Evolutionary conservation across 1,140 invertebrate species (phyloP).

Genomic region (Anadara kagoshimensis): DNA sequence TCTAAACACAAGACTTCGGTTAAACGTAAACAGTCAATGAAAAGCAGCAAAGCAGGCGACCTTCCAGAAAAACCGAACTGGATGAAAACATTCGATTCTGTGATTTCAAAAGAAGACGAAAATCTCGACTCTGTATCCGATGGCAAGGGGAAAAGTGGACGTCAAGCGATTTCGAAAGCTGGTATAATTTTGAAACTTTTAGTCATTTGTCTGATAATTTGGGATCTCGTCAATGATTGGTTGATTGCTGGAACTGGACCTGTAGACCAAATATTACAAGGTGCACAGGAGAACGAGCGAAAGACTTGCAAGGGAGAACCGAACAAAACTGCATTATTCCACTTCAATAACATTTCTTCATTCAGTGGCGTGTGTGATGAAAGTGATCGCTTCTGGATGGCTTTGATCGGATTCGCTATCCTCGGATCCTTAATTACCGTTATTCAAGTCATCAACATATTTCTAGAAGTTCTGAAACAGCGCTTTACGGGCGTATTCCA

Average conservation of each 20-base stretch:
- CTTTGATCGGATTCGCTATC: slow-evolving; percentile 25
- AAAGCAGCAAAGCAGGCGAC: too few species aligned
- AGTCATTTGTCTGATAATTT: slow-evolving; percentile 17
- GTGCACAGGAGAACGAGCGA: too few species aligned
- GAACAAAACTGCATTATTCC: too few species aligned
- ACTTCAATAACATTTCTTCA: not conserved
- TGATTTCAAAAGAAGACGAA: too few species aligned
- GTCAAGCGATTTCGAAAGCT: too few species aligned
- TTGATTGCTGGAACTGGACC: slow-evolving; percentile 8
- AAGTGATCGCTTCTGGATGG: slow-evolving; percentile 11
- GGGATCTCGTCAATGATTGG: slow-evolving; percentile 40
- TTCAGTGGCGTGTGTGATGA: slow-evolving; percentile 2
- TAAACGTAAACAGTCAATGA: too few species aligned
- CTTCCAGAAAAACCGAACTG: too few species aligned
- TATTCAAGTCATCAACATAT: slow-evolving; percentile 34
- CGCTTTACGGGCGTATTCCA: slow-evolving; percentile 16
- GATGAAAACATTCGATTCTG: too few species aligned
- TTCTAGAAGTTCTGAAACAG: slow-evolving; percentile 28
- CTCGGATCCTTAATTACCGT: slow-evolving; percentile 30
- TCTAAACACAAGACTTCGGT: too few species aligned
- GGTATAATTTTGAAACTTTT: not conserved
- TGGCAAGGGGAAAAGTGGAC: too few species aligned
- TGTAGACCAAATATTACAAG: not conserved
- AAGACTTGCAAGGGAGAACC: too few species aligned
- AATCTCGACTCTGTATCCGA: too few species aligned